Percentiles rank a stretch among this genome's conserved stretches.
These are phyloP conservation scores for Macropus fuliginosus DNA, from an alignment of 2,797 vertebrate species.

Conservation along the genomic window DNA sequence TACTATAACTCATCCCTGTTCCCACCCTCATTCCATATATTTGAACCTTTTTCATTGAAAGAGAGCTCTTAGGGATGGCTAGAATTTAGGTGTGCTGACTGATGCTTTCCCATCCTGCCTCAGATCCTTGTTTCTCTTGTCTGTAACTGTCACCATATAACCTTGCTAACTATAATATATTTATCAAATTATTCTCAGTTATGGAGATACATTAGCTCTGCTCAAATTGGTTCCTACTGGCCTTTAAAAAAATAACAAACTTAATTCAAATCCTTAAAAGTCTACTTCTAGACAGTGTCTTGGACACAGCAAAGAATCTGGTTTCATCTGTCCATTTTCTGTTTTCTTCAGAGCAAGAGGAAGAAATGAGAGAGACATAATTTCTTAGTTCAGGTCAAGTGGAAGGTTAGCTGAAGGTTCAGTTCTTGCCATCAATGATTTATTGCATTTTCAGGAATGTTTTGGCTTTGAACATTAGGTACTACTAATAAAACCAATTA, in stretches of 20 bases:
- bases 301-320: background rate
- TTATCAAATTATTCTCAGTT: background rate
- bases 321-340: background rate
- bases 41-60: background rate
- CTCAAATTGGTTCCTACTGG: background rate
- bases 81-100: background rate
- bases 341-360: background rate
- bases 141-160: accelerated
- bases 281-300: background rate
- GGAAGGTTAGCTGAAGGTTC: background rate
- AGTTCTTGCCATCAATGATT: background rate
- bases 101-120: accelerated
- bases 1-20: background rate
- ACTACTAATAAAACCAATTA: background rate
- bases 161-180: background rate
- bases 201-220: background rate
- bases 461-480: background rate
- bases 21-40: background rate
- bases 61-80: background rate
- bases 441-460: background rate
- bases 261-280: background rate
- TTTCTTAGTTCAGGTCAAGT: background rate
- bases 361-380: background rate
- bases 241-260: background rate
- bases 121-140: accelerated